A percentile compares a stretch with the other conserved stretches of the same genome.
These are phyloP conservation scores for Ibidorhyncha struthersii DNA, from an alignment of 2,113 vertebrate genomes.

Conservation along the genomic window DNA sequence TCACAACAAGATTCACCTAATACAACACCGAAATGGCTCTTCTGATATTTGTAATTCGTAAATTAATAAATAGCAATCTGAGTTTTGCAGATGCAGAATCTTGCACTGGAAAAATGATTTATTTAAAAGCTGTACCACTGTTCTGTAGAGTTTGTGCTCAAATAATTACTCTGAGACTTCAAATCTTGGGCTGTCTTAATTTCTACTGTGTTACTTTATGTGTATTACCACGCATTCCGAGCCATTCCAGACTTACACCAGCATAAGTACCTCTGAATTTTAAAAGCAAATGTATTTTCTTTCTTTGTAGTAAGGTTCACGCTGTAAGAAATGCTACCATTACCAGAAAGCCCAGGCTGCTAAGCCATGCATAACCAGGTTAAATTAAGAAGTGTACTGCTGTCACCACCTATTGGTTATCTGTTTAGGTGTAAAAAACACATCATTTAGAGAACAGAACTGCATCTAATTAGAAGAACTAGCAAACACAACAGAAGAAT, in stretches of 20 bases:
- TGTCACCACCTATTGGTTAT: constrained; percentile 46
- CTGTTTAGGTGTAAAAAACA: neutral
- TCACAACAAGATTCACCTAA: neutral
- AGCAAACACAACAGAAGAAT: neutral
- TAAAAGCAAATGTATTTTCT: neutral
- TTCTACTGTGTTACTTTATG: neutral
- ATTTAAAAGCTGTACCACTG: neutral
- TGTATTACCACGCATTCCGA: neutral
- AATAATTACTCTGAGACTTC: neutral
- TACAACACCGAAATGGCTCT: neutral
- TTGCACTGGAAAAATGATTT: neutral
- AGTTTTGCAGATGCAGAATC: neutral
- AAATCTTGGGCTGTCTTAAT: neutral
- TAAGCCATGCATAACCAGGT: neutral
- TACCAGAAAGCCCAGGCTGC: neutral
- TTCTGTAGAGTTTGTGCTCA: neutral
- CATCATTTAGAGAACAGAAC: neutral
- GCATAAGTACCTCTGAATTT: neutral
- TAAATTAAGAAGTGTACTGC: neutral
- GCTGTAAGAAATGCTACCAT: neutral
- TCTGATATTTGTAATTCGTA: neutral
- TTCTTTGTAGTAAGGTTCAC: neutral
- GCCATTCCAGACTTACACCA: neutral
- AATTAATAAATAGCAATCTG: neutral
- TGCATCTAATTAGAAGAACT: constrained; percentile 24